Evolutionary conservation across 2,888 invertebrate genomes (phyloP).

Genomic region (Drosophila quinaria): DNA sequence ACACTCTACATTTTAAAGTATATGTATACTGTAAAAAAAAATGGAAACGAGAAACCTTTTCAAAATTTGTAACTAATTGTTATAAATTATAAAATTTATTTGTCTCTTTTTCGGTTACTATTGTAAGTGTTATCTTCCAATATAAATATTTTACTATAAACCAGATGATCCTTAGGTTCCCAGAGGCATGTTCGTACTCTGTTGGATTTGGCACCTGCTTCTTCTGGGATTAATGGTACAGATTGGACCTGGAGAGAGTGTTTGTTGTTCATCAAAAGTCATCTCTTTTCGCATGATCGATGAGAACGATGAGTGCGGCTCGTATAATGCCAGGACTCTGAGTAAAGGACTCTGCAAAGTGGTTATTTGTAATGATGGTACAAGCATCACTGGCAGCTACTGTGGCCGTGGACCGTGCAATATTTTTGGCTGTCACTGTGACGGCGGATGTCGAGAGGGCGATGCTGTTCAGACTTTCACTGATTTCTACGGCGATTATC

Average conservation of each 20-base stretch:
- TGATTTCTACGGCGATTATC: slow-evolving; percentile 25
- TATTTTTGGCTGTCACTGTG: slow-evolving; percentile 41
- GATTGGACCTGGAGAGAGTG: not conserved
- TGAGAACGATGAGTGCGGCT: slow-evolving; percentile 14
- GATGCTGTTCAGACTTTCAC: slow-evolving; percentile 14
- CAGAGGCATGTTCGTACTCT: no score
- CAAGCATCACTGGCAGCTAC: slow-evolving; percentile 10
- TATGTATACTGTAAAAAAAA: not conserved
- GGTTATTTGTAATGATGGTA: slow-evolving; percentile 31
- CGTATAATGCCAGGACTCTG: slow-evolving; percentile 12
- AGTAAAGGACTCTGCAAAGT: not conserved
- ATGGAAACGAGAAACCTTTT: not conserved
- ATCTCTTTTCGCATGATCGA: slow-evolving; percentile 26
- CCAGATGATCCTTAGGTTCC: not conserved
- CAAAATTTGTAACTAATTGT: not conserved
- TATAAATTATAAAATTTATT: not conserved
- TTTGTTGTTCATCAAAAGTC: slow-evolving; percentile 27
- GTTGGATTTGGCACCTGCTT: not conserved
- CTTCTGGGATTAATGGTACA: not conserved
- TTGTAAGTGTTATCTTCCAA: not conserved
- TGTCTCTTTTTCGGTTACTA: not conserved
- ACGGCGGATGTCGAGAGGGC: slow-evolving; percentile 32
- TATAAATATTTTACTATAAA: not conserved
- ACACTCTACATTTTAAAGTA: no score
- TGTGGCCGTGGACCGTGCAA: slow-evolving; percentile 46